Evolutionary conservation across 2,888 invertebrate genomes (phyloP).

Genomic region (Podabrus alpinus): DNA sequence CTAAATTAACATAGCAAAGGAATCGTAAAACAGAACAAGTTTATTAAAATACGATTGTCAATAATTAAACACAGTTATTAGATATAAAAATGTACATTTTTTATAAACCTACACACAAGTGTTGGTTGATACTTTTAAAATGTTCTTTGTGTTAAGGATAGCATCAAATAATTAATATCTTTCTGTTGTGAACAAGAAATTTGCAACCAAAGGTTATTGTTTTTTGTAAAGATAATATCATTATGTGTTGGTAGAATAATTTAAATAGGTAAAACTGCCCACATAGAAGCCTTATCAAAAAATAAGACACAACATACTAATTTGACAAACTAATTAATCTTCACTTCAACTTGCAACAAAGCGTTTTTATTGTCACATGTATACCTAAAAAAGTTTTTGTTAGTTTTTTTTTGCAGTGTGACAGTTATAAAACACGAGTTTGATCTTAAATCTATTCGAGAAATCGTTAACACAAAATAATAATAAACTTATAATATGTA

Average conservation of each 20-base stretch:
- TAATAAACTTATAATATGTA: background rate
- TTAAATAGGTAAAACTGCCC: constrained; percentile 11
- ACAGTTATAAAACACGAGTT: background rate
- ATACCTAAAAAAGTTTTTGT: background rate
- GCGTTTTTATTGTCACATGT: background rate
- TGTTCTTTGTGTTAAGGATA: constrained; percentile 5
- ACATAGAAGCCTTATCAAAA: constrained; percentile 23
- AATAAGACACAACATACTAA: constrained; percentile 15
- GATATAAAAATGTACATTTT: background rate
- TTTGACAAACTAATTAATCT: constrained; percentile 17
- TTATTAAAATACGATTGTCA: background rate
- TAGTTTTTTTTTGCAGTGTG: background rate
- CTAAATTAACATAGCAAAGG: background rate
- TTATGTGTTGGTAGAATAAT: constrained; percentile 16
- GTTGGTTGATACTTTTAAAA: background rate
- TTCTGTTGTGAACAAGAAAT: constrained; percentile 7
- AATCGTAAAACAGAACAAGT: background rate
- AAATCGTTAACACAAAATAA: background rate
- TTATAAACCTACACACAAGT: background rate
- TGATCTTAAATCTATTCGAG: background rate
- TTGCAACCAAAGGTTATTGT: constrained; percentile 23
- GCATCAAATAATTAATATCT: constrained; percentile 13
- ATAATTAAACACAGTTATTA: background rate
- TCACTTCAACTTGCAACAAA: background rate
- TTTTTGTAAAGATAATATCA: constrained; percentile 16